These are phyloP conservation scores for Plestiodon gilberti DNA, from an alignment of 2,113 vertebrate species.

Conservation along the genomic window DNA sequence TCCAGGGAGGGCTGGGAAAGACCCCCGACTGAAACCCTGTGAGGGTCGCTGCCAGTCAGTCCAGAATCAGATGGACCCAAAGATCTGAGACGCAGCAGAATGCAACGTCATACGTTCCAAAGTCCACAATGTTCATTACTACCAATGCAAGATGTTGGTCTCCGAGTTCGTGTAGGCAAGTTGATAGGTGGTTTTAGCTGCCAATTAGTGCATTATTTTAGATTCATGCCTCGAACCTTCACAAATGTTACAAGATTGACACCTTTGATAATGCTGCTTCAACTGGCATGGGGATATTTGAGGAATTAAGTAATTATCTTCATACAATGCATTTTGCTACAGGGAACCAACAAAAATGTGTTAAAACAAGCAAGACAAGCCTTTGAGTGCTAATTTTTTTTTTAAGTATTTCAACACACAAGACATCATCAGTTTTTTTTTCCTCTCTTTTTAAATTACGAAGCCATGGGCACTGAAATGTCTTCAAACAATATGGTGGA, in stretches of 20 bases:
- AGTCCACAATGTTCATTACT: not conserved
- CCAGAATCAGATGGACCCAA: too few relatives aligned
- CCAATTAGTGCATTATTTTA: not conserved
- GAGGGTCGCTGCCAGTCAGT: too few relatives aligned
- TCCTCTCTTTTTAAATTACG: not conserved
- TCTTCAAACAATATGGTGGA: not conserved
- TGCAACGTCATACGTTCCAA: not conserved
- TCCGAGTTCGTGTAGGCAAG: not conserved
- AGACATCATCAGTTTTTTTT: not conserved
- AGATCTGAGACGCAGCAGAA: too few relatives aligned
- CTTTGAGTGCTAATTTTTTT: not conserved
- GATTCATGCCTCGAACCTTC: not conserved
- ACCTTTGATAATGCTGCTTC: not conserved
- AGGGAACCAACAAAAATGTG: constrained; percentile 7
- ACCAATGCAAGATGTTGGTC: not conserved
- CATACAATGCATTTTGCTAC: not conserved
- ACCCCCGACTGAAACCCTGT: too few relatives aligned
- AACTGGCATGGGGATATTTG: constrained; percentile 1
- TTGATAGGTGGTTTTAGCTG: not conserved
- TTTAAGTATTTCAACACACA: not conserved
- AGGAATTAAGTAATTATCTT: constrained; percentile 19
- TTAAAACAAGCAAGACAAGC: not conserved
- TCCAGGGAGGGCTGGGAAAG: too few relatives aligned
- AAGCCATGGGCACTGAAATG: not conserved
- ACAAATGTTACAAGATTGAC: not conserved